Percentiles rank a stretch among this genome's conserved stretches.
These are phyloP conservation scores for Piaya cayana DNA, from an alignment of 2,113 vertebrate species.

Conservation along the genomic window DNA sequence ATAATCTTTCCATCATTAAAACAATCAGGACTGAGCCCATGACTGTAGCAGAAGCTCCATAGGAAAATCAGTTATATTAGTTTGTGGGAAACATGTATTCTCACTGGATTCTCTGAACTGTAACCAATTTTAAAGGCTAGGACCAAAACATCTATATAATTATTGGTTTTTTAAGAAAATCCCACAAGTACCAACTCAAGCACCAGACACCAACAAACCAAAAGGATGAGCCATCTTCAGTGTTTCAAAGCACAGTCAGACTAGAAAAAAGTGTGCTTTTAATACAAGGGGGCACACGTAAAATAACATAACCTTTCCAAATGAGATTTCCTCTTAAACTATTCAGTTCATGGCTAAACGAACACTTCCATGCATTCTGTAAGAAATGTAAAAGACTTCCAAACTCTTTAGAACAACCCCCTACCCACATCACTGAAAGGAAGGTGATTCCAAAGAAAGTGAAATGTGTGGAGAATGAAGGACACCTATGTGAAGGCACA, in stretches of 20 bases:
- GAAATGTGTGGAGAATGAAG: background rate
- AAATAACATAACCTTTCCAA: background rate
- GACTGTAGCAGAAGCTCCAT: background rate
- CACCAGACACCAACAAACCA: background rate
- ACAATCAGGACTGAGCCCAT: background rate
- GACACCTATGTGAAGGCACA: background rate
- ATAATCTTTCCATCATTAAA: background rate
- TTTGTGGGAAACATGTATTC: background rate
- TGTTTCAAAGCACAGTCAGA: background rate
- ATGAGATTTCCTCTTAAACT: background rate
- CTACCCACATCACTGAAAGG: background rate
- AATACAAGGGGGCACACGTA: background rate
- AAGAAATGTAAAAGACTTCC: background rate
- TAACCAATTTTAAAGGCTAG: background rate
- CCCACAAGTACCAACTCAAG: background rate
- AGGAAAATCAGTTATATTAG: background rate
- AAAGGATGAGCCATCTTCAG: background rate
- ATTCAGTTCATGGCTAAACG: background rate
- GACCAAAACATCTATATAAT: background rate
- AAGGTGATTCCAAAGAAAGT: background rate
- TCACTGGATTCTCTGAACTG: background rate
- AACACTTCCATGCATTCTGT: background rate
- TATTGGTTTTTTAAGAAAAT: background rate
- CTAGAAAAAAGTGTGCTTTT: background rate
- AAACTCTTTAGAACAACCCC: background rate